phyloP scores from a whole-genome alignment of 2,888 invertebrate genomes.

The Tenthredo distinguenda region DNA sequence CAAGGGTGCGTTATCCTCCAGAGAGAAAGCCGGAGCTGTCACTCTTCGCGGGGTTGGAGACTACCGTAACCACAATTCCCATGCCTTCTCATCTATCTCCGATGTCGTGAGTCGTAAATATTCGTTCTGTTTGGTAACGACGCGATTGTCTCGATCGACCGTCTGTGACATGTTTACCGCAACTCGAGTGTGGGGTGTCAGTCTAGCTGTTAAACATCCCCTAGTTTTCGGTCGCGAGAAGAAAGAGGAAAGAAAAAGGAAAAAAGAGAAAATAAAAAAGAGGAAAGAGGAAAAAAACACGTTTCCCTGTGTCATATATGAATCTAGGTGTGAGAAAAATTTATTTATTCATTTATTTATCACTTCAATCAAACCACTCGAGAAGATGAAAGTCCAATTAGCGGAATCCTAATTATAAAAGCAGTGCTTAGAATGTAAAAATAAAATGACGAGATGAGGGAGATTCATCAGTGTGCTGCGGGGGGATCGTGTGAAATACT shows the following conservation, averaged over 20 bases:
- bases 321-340: not conserved
- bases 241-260: no score
- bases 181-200: not conserved
- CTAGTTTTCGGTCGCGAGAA: no score
- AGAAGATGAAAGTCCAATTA: not conserved
- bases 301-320: not conserved
- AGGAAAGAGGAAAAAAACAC: not conserved
- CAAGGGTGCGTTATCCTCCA: constrained; percentile 20
- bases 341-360: not conserved
- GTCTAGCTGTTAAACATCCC: not conserved
- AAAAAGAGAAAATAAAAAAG: no score
- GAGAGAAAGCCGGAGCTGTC: constrained; percentile 21
- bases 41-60: constrained; percentile 3
- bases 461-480: not conserved
- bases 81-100: constrained; percentile 16
- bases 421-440: not conserved
- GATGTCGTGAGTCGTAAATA: constrained; percentile 10
- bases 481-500: not conserved
- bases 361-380: not conserved
- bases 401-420: not conserved
- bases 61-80: constrained; percentile 9
- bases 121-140: constrained; percentile 33
- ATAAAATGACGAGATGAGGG: not conserved
- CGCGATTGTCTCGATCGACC: constrained; percentile 59
- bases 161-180: constrained; percentile 59